These are phyloP conservation scores for Mantis religiosa DNA, from an alignment of 2,888 invertebrate species.

Conservation along the genomic window DNA sequence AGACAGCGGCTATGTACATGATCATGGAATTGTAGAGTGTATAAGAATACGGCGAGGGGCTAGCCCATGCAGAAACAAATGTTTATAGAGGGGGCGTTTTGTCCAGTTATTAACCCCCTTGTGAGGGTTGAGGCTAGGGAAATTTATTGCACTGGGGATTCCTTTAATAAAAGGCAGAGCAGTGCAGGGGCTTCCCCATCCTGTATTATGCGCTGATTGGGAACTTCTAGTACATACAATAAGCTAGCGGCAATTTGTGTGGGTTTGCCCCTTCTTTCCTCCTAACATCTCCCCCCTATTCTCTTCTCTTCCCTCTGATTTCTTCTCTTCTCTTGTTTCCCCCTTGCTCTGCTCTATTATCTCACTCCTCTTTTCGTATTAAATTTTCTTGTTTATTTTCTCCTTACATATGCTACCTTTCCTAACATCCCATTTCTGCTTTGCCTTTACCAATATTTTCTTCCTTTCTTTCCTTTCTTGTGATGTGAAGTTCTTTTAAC, in stretches of 20 bases:
- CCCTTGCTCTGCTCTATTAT: not conserved
- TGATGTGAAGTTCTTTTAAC: not conserved
- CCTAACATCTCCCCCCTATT: not conserved
- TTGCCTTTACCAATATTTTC: too few species aligned
- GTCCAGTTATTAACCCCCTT: not conserved
- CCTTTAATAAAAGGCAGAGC: not conserved
- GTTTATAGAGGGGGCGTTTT: not conserved
- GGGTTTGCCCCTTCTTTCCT: not conserved
- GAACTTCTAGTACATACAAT: not conserved
- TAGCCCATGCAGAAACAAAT: not conserved
- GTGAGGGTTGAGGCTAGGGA: not conserved
- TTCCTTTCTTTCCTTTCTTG: not conserved
- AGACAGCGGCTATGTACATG: too few species aligned
- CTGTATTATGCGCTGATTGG: not conserved
- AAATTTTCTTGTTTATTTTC: too few species aligned
- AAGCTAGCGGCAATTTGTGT: not conserved
- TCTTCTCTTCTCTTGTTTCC: not conserved
- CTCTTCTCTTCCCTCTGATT: not conserved
- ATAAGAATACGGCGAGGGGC: too few species aligned
- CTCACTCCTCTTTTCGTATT: not conserved
- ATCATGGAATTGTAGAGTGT: too few species aligned
- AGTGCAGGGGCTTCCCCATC: too few species aligned
- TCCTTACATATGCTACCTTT: too few species aligned
- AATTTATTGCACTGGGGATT: not conserved
- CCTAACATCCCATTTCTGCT: too few species aligned